Base-by-base conservation (phyloP, 2,797 vertebrate genomes). In the Okamejei kenojei region DNA sequence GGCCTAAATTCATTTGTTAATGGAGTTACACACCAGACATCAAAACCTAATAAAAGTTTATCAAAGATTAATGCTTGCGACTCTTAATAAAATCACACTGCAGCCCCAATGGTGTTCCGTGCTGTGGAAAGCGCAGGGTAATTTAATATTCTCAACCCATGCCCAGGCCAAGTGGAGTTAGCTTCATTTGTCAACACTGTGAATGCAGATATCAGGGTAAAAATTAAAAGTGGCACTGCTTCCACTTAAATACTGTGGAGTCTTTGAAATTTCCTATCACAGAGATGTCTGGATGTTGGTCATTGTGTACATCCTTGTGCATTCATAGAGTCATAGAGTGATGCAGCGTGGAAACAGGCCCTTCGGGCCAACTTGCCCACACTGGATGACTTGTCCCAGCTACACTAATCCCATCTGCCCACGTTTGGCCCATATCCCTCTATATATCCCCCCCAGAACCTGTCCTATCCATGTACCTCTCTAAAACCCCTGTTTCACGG, bases 21-120 rank as follows among this genome's bases (percentile, higher is more conserved):
- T 58, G 80, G 80, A 13, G 80, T 58, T 29, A 32, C 84, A 63
- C 29, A n/a, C 38, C 45, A 82, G 80, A 82, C 38, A 58, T 82
- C 38, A 54, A 88, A 88, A 88, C 84, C 15, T 88, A 65, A 63
- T 88, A 88, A 63, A 88, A 35, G n/a, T 19, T 88, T 88, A 3
- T 32, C 65, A 88, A 88, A 88, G 84, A 88, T 88, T 68, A 88
- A 88, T 88, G 81, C 61, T 35, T 32, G 15, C 68, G 61, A 21
- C 61, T 32, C n/a, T 21, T 88, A 35, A 21, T 65, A 68, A 35
- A 88, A 68, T 88, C n/a, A 19, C n/a, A 32, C 29, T 68, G 2
- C 3, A 9, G n/a, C n/a, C 32, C 84, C 84, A 21, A n/a, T 17
- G 32, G 78, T 79, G 32, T 7, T 0, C 17, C 68, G 61, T 45